Conservation (phyloP, 2,113 vertebrate genomes). For the Tupaia chinensis region DNA sequence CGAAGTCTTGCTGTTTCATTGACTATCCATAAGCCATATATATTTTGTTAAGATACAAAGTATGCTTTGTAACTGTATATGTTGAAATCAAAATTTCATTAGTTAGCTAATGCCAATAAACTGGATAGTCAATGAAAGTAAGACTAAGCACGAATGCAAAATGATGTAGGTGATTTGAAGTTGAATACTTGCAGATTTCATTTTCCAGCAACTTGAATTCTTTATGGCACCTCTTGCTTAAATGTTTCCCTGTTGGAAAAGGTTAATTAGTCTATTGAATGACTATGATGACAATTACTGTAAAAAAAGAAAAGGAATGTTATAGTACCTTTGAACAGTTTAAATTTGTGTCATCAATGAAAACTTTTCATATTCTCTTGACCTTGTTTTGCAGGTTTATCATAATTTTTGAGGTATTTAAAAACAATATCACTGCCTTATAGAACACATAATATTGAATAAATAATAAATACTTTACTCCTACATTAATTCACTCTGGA, state of each 20-base stretch:
- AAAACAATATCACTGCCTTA: constrained; percentile 23
- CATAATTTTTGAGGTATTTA: neutral
- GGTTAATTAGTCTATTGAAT: constrained; percentile 85
- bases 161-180: constrained; percentile 80
- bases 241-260: constrained; percentile 95
- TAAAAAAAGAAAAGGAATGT: constrained; percentile 61
- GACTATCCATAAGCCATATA: constrained; percentile 71
- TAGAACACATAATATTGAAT: neutral
- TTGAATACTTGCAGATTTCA: constrained; percentile 95
- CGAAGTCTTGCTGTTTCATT: constrained; percentile 82
- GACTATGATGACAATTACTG: constrained; percentile 39
- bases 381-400: neutral
- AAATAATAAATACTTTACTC: neutral
- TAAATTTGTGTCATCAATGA: neutral
- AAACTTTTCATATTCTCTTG: neutral
- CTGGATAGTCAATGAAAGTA: constrained; percentile 86
- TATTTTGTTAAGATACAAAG: constrained; percentile 38
- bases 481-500: constrained; percentile 36
- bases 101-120: constrained; percentile 51
- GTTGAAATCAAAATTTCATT: constrained; percentile 38
- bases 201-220: constrained; percentile 92
- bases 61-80: neutral
- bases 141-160: constrained; percentile 68
- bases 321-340: constrained; percentile 17
- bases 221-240: constrained; percentile 96